phyloP scores from a whole-genome alignment of 2,797 vertebrate genomes.

The Pseudopleuronectes americanus region DNA sequence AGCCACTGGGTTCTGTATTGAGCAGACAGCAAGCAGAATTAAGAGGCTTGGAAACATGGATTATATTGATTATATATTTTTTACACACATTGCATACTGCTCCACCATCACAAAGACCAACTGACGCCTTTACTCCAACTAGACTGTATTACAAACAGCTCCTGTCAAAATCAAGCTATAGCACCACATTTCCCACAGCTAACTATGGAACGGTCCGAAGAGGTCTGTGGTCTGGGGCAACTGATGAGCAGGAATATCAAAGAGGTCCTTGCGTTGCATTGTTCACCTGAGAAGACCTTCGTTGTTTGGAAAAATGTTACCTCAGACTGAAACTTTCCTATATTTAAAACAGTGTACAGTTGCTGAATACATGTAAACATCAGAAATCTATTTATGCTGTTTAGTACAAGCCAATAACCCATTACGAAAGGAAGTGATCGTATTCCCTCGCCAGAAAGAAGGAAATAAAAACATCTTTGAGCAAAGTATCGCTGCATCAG shows the following conservation, averaged over 20 bases:
- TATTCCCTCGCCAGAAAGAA: conserved; percentile 25
- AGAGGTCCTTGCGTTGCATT: conserved; percentile 14
- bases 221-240: conserved; percentile 19
- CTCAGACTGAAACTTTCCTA: conserved; percentile 32
- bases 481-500: conserved; percentile 1
- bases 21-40: conserved; percentile 45
- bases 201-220: background rate
- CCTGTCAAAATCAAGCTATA: conserved; percentile 5
- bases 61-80: conserved; percentile 14
- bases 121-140: background rate
- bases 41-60: conserved; percentile 33
- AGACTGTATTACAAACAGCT: conserved; percentile 17
- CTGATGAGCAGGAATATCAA: background rate
- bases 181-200: conserved; percentile 26
- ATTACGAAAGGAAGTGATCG: conserved; percentile 31
- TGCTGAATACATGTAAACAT: conserved; percentile 63
- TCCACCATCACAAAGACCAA: conserved; percentile 8
- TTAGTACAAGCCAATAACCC: conserved; percentile 55
- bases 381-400: conserved; percentile 57
- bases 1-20: conserved; percentile 26
- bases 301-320: conserved; percentile 21
- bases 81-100: background rate
- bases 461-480: conserved; percentile 42
- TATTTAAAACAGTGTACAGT: conserved; percentile 18
- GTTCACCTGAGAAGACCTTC: conserved; percentile 60